Conservation (phyloP, 2,113 vertebrate genomes). For the Balaeniceps rex region DNA sequence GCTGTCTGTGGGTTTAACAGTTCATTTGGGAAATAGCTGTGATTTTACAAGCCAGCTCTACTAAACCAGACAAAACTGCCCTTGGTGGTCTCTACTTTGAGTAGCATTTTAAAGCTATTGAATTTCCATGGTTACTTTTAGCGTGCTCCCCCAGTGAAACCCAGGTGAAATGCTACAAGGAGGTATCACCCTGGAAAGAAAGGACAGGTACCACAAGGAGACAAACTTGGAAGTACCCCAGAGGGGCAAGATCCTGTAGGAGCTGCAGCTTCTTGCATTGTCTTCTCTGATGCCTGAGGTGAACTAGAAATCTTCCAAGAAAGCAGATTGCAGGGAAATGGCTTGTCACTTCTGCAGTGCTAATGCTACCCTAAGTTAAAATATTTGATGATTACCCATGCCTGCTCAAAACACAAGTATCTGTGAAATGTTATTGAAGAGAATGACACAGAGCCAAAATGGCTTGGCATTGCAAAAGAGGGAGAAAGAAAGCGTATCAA, state of each 20-base stretch:
- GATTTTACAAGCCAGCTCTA: conserved; percentile 9
- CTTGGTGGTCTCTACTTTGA: neutral
- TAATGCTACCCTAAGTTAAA: neutral
- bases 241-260: neutral
- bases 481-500: neutral
- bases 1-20: neutral
- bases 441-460: neutral
- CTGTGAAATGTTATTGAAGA: neutral
- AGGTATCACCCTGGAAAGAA: neutral
- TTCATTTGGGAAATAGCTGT: neutral
- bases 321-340: neutral
- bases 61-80: neutral
- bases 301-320: neutral
- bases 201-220: neutral
- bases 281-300: neutral
- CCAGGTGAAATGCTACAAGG: neutral
- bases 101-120: neutral
- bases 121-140: neutral
- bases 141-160: neutral
- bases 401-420: neutral
- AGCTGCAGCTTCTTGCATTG: neutral
- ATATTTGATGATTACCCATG: neutral
- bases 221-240: neutral
- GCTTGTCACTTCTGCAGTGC: neutral
- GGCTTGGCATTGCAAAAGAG: neutral